Evolutionary conservation across 2,797 vertebrate genomes (phyloP).

Genomic region (Phataginus tricuspis): DNA sequence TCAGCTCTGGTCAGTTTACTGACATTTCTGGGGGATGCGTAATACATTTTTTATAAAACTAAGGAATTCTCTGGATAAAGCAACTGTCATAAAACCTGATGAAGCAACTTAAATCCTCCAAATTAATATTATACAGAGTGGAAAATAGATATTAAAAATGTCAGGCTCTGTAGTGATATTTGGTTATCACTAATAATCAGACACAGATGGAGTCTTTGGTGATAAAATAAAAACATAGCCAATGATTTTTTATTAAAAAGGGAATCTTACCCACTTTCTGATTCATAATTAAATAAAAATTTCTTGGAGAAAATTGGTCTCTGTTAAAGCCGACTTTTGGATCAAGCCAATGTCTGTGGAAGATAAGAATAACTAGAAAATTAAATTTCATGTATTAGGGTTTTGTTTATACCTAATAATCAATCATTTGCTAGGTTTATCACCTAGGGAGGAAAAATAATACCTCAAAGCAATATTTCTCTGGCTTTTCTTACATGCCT

Average conservation of each 20-base stretch:
- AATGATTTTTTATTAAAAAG: background rate
- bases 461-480: background rate
- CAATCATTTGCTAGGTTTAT: background rate
- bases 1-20: background rate
- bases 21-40: background rate
- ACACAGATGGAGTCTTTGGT: background rate
- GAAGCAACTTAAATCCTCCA: background rate
- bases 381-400: background rate
- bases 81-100: background rate
- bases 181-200: background rate
- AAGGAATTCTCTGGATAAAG: background rate
- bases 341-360: background rate
- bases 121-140: background rate
- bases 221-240: slow-evolving; percentile 27
- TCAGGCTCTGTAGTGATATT: background rate
- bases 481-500: background rate
- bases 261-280: background rate
- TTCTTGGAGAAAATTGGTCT: background rate
- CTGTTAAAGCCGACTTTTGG: background rate
- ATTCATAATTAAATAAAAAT: background rate
- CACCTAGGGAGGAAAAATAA: background rate
- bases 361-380: slow-evolving; percentile 11
- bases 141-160: background rate
- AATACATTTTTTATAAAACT: background rate
- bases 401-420: slow-evolving; percentile 41